Percentiles rank a stretch among this genome's conserved stretches.
Conservation (phyloP, 2,797 vertebrate genomes). For the Pangasius sanitwongsei region DNA sequence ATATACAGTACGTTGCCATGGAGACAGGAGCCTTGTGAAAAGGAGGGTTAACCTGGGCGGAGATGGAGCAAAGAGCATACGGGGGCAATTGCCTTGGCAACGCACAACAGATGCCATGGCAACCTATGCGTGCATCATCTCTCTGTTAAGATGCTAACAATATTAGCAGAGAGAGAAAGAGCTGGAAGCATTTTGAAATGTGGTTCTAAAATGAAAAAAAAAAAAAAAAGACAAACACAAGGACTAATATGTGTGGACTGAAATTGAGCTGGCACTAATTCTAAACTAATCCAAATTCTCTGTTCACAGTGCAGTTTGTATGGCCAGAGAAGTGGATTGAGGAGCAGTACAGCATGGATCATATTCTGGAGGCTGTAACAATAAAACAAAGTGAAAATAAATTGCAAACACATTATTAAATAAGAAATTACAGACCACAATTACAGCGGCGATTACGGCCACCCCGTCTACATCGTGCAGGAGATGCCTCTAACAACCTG, state of each 20-base stretch:
- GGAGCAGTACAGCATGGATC: background rate
- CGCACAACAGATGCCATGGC: constrained; percentile 55
- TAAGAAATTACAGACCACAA: background rate
- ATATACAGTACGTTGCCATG: constrained; percentile 40
- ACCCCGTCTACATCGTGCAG: no score
- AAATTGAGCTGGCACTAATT: background rate
- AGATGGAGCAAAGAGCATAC: constrained; percentile 43
- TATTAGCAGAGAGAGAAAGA: constrained; percentile 30
- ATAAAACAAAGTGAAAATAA: background rate
- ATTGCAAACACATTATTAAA: background rate
- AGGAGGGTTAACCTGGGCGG: constrained; percentile 46
- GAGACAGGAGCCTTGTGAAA: constrained; percentile 23
- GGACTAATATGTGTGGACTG: background rate
- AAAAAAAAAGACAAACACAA: background rate
- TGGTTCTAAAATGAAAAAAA: background rate
- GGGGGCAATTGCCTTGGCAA: constrained; percentile 52
- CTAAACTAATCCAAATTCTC: background rate
- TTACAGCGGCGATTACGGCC: no score
- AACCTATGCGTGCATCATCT: constrained; percentile 37
- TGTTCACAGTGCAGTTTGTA: background rate
- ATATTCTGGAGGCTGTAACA: background rate
- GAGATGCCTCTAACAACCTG: background rate
- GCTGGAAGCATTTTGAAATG: constrained; percentile 1
- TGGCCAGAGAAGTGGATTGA: background rate
- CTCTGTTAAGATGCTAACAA: constrained; percentile 33